Evolutionary conservation across 2,113 vertebrate genomes (phyloP).

Genomic region (Illadopsis cleaveri): DNA sequence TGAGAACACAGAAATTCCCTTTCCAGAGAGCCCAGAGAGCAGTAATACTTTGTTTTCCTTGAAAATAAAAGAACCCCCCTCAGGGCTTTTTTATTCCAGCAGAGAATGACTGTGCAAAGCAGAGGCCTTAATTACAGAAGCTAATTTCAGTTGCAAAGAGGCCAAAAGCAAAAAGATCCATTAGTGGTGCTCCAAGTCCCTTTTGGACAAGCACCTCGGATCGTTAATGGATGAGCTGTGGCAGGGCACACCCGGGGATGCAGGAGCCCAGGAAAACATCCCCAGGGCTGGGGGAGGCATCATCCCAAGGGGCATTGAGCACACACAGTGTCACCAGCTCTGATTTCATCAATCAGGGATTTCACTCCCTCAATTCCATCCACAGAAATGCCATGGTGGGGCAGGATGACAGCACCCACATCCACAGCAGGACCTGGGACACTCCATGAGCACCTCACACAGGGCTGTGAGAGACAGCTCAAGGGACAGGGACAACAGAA

Average conservation of each 20-base stretch:
- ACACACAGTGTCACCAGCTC: neutral
- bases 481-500: neutral
- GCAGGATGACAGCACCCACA: neutral
- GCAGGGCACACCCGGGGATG: neutral
- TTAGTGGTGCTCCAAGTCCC: slow-evolving; percentile 48
- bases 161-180: slow-evolving; percentile 66
- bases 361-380: neutral
- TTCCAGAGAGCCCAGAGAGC: neutral
- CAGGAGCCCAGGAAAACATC: neutral
- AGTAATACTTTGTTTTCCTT: slow-evolving; percentile 36
- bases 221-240: slow-evolving; percentile 37
- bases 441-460: accelerated
- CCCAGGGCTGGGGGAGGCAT: neutral
- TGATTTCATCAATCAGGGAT: accelerated
- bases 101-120: slow-evolving; percentile 65
- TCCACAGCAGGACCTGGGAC: neutral
- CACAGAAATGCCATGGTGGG: neutral
- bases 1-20: slow-evolving; percentile 19
- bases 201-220: slow-evolving; percentile 36
- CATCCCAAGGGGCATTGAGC: neutral
- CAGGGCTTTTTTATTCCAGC: slow-evolving; percentile 57
- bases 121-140: slow-evolving; percentile 69
- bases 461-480: neutral
- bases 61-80: slow-evolving; percentile 49
- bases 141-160: slow-evolving; percentile 66